Evolutionary conservation across 2,888 invertebrate species (phyloP), one percentile per base, ranked within the genome.

Genomic region (Pachycephus smyrnensis): DNA sequence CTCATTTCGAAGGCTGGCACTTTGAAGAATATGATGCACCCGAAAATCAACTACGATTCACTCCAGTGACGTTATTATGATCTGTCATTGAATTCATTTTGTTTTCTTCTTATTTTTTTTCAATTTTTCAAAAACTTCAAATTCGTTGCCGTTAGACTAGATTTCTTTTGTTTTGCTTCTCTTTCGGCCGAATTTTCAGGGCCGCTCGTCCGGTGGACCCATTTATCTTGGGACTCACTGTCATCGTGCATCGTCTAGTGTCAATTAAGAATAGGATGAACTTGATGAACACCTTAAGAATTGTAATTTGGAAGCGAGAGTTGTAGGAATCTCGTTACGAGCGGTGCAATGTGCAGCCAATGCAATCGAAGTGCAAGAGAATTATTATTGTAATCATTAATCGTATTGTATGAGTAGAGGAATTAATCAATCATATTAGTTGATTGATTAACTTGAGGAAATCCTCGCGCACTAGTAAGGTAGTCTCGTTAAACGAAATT

Each of bases 331-430:
- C 55, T 55, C 55, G 55, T 55, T 3, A 55, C 23, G 23, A 23
- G 23, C 23, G 78, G 87, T 88, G 90, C 88, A 88, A 89, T 89
- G 87, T 87, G 86, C 87, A 87, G 86, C 86, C 87, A 89, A 90
- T 87, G 88, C 88, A 89, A 89, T 87, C 81, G 35, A 75, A 73
- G 75, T 81, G 79, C 81, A 79, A 83, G 82, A 55, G 23, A 55
- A 55, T 55, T 84, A 83, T 81, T 86, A 80, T 79, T 69, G 68
- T 6, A 23, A 71, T 71, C 35, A 76, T 75, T 36, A 55, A 73
- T 74, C 71, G 40, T 74, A 71, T 68, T 31, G 75, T 23, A 31
- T 68, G 73, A 73, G 23, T 2, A 68, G 36, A 73, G n/a, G 31
- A 75, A 35, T 76, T 69, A 68, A 73, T 30, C 77, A 69, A 68